A percentile compares a stretch with the other conserved stretches of the same genome.
These are phyloP conservation scores for Ciconia maguari DNA, from an alignment of 2,113 vertebrate genomes.

Conservation along the genomic window DNA sequence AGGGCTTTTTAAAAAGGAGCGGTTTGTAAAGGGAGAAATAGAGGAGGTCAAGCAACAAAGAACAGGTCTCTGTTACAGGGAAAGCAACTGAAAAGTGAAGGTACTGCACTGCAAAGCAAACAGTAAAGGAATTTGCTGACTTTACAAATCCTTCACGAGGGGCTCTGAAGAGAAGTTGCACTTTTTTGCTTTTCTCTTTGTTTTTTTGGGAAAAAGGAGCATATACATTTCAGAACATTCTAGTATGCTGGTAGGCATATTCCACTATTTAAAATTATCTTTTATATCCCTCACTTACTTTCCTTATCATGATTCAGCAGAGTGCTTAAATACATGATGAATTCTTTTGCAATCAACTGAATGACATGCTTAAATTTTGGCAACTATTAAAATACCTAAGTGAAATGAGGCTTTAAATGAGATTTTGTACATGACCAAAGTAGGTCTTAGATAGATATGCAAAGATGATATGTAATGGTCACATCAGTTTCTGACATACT, in stretches of 20 bases:
- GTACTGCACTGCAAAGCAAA: slow-evolving; percentile 9
- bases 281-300: background rate
- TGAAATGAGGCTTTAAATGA: slow-evolving; percentile 16
- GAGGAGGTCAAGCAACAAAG: slow-evolving; percentile 36
- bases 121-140: slow-evolving; percentile 12
- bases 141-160: background rate
- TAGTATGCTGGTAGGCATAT: background rate
- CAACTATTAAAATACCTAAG: background rate
- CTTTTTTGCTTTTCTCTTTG: background rate
- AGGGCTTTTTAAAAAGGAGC: slow-evolving; percentile 30
- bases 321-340: background rate
- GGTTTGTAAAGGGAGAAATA: slow-evolving; percentile 34
- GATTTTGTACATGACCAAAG: background rate
- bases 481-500: background rate
- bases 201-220: background rate
- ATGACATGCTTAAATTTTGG: slow-evolving; percentile 8
- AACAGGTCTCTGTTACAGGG: slow-evolving; percentile 12
- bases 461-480: background rate
- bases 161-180: background rate
- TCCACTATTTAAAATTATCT: background rate
- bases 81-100: slow-evolving; percentile 4
- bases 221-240: background rate
- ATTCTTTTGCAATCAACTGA: background rate
- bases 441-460: background rate
- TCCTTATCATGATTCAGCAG: background rate